These are phyloP conservation scores for Tetraneura akinire DNA, from an alignment of 1,140 invertebrate genomes.

Conservation along the genomic window DNA sequence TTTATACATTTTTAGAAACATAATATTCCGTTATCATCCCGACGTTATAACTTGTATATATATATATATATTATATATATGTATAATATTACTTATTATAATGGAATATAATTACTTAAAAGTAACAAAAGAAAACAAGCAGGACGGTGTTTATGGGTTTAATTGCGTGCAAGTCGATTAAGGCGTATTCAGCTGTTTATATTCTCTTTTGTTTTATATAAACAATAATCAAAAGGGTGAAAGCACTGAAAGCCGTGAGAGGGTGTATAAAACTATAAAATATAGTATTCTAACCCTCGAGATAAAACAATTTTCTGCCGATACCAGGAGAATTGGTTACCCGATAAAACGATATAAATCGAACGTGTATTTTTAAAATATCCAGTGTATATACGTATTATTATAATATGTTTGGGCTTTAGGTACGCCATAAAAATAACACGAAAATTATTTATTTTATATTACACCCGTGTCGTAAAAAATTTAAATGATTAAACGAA, in stretches of 20 bases:
- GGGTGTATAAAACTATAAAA: background rate
- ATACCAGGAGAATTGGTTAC: background rate
- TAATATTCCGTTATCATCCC: background rate
- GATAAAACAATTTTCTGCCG: background rate
- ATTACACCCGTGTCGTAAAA: too few species aligned
- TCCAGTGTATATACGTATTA: too few species aligned
- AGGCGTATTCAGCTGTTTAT: constrained; percentile 21
- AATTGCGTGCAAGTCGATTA: constrained; percentile 9
- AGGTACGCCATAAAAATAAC: too few species aligned
- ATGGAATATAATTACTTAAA: background rate
- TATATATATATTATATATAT: too few species aligned
- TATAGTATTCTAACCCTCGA: background rate
- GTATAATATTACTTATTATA: too few species aligned
- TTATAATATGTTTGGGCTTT: too few species aligned
- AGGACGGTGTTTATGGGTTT: background rate
- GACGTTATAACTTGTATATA: too few species aligned
- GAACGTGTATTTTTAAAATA: background rate
- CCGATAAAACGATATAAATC: background rate
- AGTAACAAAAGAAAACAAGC: constrained; percentile 18
- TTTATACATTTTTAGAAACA: background rate
- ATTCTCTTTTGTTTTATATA: constrained; percentile 22
- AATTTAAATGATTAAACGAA: too few species aligned
- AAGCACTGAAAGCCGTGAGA: background rate
- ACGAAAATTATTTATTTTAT: too few species aligned
- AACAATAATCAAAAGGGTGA: constrained; percentile 17